These are phyloP conservation scores for Malurus splendens DNA, from an alignment of 2,797 vertebrate species.

Conservation along the genomic window DNA sequence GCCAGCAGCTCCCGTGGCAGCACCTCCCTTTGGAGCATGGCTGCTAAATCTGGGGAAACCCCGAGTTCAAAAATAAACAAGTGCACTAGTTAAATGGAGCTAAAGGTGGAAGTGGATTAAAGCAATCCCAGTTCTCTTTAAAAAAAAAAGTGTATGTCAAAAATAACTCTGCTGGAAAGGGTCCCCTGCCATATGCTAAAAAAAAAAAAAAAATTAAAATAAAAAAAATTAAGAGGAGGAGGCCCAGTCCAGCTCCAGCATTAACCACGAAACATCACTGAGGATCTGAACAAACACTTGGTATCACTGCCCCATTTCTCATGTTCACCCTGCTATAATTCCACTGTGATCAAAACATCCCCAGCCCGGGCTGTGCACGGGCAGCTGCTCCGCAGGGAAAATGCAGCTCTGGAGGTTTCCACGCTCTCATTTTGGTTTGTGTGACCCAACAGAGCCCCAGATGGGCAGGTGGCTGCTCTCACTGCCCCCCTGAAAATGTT, in stretches of 20 bases:
- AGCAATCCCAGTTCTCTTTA: not conserved
- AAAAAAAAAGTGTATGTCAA: not conserved
- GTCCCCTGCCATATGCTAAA: not conserved
- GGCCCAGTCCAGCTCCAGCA: not conserved
- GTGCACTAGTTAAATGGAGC: not conserved
- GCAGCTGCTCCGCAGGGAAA: not conserved
- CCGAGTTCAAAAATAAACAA: not conserved
- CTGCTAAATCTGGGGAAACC: not conserved
- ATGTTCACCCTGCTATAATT: not conserved
- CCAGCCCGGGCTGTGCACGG: not conserved
- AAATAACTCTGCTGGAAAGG: not conserved
- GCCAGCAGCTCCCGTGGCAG: not conserved
- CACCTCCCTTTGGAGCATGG: not conserved
- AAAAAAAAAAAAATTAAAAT: not conserved
- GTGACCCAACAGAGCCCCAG: not conserved
- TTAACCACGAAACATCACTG: accelerated
- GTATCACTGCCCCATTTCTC: not conserved
- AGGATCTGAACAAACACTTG: not conserved
- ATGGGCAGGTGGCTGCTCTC: not conserved
- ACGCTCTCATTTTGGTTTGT: accelerated
- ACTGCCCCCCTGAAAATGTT: not conserved
- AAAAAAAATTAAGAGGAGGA: not conserved
- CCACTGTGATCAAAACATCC: not conserved
- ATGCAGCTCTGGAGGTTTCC: not conserved
- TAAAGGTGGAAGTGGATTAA: not conserved